Evolutionary conservation across 2,797 vertebrate genomes (phyloP), one percentile per base, ranked within the genome.

Genomic region (Platyrinchus mystaceus): DNA sequence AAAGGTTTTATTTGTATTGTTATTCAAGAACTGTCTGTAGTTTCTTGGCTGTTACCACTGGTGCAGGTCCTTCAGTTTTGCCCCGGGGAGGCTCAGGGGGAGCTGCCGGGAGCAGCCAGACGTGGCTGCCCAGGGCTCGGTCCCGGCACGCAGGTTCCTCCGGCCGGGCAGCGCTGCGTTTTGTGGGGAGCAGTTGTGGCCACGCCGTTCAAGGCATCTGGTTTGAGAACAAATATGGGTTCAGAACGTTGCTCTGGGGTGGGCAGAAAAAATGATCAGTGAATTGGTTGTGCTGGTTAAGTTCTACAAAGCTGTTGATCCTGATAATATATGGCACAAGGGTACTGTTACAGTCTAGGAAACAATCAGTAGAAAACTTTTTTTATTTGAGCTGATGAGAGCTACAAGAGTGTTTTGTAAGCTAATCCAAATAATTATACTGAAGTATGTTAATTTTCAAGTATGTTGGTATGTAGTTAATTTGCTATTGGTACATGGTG

Each of bases 141-240:
- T 56, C n/a, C 55, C 9, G n/a, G n/a, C 22, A 7, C 12, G 56
- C 23, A 2, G 43, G 67, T 70, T 53, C 37, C 71, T 49, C 52
- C 2, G 5, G 60, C 50, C 6, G 22, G n/a, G 23, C 56, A 37
- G 34, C 3, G 28, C 39, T 32, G 39, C 7, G 5, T 13, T 13
- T 39, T 4, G 46, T 39, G 63, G 59, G 24, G 19, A 78, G 89
- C 13, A 11, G 3, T 12, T 7, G 23, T 0, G 1, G 55, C 64
- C 27, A 17, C 0, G 0, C 23, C 0, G 1, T 30, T 27, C 0
- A 0, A 28, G 50, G 74, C 30, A 7, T 37, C 83, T 59, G n/a
- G 12, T 59, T 53, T 75, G 68, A 8, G 56, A 63, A 41, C 26
- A 24, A 39, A 24, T 49, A 22, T 52, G 5, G 9, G 24, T 50